Conservation (phyloP, 2,113 vertebrate species). For the Pygoscelis antarcticus region DNA sequence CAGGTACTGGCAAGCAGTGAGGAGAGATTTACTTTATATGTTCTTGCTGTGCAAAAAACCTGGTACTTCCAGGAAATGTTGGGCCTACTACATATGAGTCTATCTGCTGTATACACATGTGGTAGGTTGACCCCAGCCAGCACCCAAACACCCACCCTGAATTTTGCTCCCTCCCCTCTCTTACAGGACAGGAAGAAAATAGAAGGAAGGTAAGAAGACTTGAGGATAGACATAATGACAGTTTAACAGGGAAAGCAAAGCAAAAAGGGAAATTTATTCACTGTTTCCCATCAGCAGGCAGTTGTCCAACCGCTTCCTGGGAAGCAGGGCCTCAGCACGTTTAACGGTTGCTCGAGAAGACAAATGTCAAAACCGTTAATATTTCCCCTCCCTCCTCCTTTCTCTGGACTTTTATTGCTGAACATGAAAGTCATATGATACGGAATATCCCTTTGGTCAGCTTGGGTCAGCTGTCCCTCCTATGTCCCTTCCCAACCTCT, state of each 20-base stretch:
- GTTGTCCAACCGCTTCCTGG: neutral
- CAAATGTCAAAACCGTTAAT: neutral
- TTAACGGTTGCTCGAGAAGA: neutral
- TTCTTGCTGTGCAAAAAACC: neutral
- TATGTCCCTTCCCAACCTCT: neutral
- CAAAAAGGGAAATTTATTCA: neutral
- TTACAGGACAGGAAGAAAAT: neutral
- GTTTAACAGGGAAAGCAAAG: neutral
- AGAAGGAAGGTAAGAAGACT: neutral
- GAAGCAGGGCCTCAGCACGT: fast-evolving
- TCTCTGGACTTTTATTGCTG: neutral
- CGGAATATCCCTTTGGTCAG: neutral
- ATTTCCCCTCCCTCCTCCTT: neutral
- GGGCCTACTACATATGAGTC: fast-evolving
- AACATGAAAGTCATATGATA: neutral
- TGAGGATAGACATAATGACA: neutral
- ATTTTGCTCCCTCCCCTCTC: neutral
- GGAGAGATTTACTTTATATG: neutral
- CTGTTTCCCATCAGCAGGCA: neutral
- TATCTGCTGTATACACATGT: neutral
- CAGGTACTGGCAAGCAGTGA: neutral
- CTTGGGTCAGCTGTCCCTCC: neutral
- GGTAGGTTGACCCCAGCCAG: neutral
- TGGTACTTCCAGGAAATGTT: neutral
- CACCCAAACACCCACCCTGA: neutral